These are phyloP conservation scores for Parazoanthus swiftii DNA, from an alignment of 92 coral and sea anemone species.

Conservation along the genomic window DNA sequence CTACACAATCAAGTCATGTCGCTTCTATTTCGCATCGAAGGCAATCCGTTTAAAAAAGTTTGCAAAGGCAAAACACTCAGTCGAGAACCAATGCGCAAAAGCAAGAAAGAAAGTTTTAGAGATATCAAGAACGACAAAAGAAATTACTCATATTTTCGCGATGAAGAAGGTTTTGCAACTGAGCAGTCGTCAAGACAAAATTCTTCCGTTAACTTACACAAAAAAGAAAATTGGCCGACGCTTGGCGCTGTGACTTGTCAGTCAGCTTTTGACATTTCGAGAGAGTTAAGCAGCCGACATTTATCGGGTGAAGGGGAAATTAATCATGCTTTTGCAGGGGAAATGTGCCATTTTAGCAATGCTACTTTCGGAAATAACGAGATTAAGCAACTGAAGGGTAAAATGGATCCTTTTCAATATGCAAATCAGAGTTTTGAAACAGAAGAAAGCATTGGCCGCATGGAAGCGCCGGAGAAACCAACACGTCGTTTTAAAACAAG, in stretches of 20 bases:
- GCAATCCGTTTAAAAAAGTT: constrained; percentile 24
- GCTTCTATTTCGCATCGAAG: constrained; percentile 10
- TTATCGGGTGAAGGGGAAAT: too few species aligned
- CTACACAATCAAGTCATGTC: not conserved
- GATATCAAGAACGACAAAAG: not conserved
- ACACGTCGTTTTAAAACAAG: too few species aligned
- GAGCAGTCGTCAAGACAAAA: not conserved
- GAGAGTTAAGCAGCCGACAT: not conserved
- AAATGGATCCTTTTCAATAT: not conserved
- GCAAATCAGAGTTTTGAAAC: not conserved
- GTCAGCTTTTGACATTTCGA: not conserved
- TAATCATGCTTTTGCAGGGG: not conserved
- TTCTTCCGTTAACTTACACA: not conserved
- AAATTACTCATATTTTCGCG: not conserved
- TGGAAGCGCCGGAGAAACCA: not conserved
- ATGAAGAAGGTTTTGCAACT: not conserved
- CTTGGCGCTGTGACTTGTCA: not conserved
- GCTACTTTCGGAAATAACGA: not conserved
- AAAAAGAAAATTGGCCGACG: not conserved
- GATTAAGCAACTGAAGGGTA: not conserved
- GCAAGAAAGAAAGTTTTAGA: not conserved
- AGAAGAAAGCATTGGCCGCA: not conserved
- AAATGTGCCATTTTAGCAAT: not conserved
- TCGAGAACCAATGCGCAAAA: not conserved
- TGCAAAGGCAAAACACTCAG: constrained; percentile 21